These are phyloP conservation scores for Spilarctia lutea DNA, from an alignment of 2,888 invertebrate species.

Conservation along the genomic window DNA sequence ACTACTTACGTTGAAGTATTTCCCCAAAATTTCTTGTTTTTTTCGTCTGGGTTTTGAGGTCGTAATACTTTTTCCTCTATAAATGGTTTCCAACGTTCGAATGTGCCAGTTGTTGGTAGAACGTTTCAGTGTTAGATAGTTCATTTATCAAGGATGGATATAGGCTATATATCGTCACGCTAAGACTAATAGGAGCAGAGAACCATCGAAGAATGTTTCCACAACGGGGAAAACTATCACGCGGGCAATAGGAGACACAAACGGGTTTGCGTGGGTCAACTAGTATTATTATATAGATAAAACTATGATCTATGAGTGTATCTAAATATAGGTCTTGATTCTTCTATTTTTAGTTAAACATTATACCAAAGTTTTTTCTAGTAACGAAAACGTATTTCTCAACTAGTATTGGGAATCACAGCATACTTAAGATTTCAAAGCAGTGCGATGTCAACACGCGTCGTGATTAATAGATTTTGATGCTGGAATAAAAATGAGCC, in stretches of 20 bases:
- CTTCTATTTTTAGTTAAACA: conserved; percentile 16
- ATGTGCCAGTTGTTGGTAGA: no score
- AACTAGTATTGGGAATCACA: conserved; percentile 43
- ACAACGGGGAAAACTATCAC: no score
- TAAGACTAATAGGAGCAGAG: no score
- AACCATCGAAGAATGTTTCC: no score
- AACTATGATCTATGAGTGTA: neutral
- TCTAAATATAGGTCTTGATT: neutral
- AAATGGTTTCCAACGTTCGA: no score
- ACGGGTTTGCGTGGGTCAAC: no score
- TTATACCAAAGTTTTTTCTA: conserved; percentile 21
- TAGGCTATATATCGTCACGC: no score
- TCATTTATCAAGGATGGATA: no score
- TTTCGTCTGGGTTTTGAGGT: conserved; percentile 5
- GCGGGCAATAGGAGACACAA: no score
- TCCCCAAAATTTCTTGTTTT: neutral
- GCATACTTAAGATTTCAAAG: conserved; percentile 46
- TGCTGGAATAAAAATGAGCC: conserved; percentile 53
- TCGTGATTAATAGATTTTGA: conserved; percentile 54
- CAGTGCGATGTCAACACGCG: conserved; percentile 47
- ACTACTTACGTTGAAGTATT: neutral
- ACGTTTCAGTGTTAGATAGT: no score
- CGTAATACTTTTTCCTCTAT: neutral
- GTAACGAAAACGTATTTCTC: conserved; percentile 40
- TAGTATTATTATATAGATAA: neutral